Evolutionary conservation across 2,113 vertebrate species (phyloP).

Genomic region (Atherinomorus stipes): DNA sequence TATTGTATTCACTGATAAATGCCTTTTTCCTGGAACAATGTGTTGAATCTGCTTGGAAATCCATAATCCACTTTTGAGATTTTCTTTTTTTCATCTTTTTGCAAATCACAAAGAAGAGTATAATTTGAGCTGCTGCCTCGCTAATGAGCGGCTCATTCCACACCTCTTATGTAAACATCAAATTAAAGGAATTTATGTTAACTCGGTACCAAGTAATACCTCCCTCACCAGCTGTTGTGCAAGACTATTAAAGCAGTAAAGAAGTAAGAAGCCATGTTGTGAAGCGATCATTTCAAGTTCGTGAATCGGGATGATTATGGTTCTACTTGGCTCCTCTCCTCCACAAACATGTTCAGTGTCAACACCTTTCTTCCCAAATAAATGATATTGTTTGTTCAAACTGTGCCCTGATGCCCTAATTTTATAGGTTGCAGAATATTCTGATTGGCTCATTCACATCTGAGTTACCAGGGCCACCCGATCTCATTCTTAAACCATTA

Average conservation of each 20-base stretch:
- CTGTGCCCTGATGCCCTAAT: background rate
- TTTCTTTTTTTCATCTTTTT: conserved; percentile 5
- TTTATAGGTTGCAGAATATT: background rate
- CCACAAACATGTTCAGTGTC: background rate
- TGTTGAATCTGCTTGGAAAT: background rate
- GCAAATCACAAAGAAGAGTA: conserved; percentile 25
- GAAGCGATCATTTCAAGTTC: background rate
- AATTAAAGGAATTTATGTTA: conserved; percentile 6
- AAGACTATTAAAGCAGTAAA: conserved; percentile 20
- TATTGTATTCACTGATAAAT: background rate
- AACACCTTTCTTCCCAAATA: background rate
- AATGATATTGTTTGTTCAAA: background rate
- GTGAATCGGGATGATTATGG: background rate
- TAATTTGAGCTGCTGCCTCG: background rate
- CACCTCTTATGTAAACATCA: conserved; percentile 9
- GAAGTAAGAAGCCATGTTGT: background rate
- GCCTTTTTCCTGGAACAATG: background rate
- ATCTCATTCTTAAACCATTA: background rate
- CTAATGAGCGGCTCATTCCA: conserved; percentile 8
- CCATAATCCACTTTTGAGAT: background rate
- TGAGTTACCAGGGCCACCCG: background rate
- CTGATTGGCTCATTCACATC: background rate
- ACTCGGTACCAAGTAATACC: background rate
- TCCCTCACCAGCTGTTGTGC: background rate
- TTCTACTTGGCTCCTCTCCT: background rate